These are phyloP conservation scores for Drosophila anceps DNA, from an alignment of 2,888 invertebrate genomes.

Conservation along the genomic window DNA sequence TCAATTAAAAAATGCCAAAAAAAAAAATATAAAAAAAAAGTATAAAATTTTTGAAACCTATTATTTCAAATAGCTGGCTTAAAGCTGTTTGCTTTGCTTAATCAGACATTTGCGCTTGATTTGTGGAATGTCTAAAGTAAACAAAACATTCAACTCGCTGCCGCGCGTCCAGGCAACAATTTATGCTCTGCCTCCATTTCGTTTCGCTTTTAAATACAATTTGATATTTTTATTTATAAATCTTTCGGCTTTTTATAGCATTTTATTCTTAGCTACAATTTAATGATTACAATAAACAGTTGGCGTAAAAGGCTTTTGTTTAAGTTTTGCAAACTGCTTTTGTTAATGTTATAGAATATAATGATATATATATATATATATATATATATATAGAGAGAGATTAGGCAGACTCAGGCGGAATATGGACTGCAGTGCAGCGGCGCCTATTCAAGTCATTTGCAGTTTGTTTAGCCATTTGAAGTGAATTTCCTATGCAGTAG, in stretches of 20 bases:
- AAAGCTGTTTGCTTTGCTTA: conserved; percentile 27
- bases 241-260: conserved; percentile 26
- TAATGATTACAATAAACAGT: conserved; percentile 15
- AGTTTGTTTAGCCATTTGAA: too few species aligned
- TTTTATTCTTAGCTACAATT: conserved; percentile 19
- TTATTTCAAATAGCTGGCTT: background rate
- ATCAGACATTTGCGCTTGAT: conserved; percentile 42
- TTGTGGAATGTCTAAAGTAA: conserved; percentile 47
- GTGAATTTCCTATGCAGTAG: too few species aligned
- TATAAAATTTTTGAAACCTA: background rate
- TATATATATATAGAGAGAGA: background rate
- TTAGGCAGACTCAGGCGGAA: background rate
- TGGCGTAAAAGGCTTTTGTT: background rate
- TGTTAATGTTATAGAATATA: conserved; percentile 1
- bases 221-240: conserved; percentile 52
- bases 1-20: conserved; percentile 3
- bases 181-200: too few species aligned
- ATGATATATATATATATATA: background rate
- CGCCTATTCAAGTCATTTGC: background rate
- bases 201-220: conserved; percentile 46
- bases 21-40: conserved; percentile 7
- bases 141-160: conserved; percentile 38
- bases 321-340: conserved; percentile 5
- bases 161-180: background rate
- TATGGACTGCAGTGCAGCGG: background rate